Conservation (phyloP, 2,888 invertebrate species). For the Lymantria dispar region DNA sequence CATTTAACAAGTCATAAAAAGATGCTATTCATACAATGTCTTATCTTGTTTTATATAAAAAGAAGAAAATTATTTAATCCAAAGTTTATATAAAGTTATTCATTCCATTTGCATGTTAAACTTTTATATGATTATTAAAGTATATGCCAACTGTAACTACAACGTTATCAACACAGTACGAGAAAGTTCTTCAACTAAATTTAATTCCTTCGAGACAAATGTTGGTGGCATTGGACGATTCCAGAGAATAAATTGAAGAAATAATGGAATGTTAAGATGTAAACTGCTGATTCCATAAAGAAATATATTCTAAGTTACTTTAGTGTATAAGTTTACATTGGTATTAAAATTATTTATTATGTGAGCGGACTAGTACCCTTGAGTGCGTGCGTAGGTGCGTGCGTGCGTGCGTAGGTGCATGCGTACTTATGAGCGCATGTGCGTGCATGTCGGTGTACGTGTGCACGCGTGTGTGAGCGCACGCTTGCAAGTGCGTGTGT, state of each 20-base stretch:
- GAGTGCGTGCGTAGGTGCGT: constrained; percentile 4
- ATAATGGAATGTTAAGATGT: constrained; percentile 11
- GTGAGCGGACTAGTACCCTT: background rate
- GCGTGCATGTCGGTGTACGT: background rate
- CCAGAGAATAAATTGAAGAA: constrained; percentile 11
- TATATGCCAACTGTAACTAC: constrained; percentile 20
- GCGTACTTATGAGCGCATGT: background rate
- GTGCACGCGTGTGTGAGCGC: no score
- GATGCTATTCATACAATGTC: no score
- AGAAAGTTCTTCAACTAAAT: constrained; percentile 35
- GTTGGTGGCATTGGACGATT: constrained; percentile 21
- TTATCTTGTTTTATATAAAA: no score
- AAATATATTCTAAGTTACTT: no score
- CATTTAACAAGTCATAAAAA: no score
- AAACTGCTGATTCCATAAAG: constrained; percentile 15
- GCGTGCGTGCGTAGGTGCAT: background rate
- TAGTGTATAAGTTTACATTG: no score
- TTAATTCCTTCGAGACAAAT: constrained; percentile 26
- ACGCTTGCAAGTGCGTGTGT: background rate
- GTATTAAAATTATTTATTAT: no score
- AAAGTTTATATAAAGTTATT: background rate
- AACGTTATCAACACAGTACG: constrained; percentile 32
- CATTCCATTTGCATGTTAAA: background rate
- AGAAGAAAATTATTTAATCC: background rate
- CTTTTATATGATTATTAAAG: constrained; percentile 16